phyloP scores from a whole-genome alignment of 30 jellyfish, hydroid and myxozoan species.

The Aurelia aurita complex sp. Pacific region DNA sequence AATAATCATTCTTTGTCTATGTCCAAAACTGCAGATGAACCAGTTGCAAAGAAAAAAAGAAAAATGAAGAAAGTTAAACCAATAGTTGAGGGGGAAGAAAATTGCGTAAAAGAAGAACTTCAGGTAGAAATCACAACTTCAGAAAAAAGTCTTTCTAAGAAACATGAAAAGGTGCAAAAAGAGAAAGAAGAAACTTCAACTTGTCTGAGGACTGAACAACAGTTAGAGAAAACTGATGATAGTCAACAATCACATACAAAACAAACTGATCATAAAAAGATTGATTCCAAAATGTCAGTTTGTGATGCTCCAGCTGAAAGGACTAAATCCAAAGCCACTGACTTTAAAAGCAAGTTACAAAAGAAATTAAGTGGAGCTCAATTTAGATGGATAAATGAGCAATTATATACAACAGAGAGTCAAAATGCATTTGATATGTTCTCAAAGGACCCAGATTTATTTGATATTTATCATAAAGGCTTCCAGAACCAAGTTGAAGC shows the following conservation, averaged over 20 bases:
- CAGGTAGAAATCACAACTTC: no score
- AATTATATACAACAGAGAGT: slow-evolving; percentile 78
- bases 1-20: not conserved
- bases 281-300: no score
- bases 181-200: not conserved
- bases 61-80: not conserved
- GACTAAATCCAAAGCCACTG: not conserved
- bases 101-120: no score
- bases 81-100: no score
- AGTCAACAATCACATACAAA: no score
- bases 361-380: slow-evolving; percentile 83
- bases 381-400: slow-evolving; percentile 92
- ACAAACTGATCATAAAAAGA: no score
- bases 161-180: not conserved
- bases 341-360: slow-evolving; percentile 60
- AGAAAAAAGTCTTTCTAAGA: no score
- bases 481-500: slow-evolving; percentile 74
- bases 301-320: not conserved
- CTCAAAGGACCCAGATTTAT: slow-evolving; percentile 60
- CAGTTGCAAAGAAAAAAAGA: not conserved
- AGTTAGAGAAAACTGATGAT: no score
- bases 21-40: not conserved
- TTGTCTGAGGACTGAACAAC: not conserved
- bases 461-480: slow-evolving; percentile 90
- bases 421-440: slow-evolving; percentile 68